Conservation (phyloP, 2,113 vertebrate species). For the Pyxicephalus adspersus region DNA sequence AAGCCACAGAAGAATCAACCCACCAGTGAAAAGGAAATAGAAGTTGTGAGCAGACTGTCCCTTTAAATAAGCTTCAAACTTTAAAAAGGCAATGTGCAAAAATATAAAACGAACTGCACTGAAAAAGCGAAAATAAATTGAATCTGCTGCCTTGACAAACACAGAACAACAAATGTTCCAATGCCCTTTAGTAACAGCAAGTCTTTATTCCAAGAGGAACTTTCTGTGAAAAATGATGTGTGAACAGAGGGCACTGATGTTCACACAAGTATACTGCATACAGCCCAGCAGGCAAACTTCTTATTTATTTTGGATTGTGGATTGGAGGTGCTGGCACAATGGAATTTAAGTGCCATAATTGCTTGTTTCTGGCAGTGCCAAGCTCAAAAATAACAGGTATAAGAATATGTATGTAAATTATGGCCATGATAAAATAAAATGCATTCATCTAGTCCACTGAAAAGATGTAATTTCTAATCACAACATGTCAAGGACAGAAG, state of each 20-base stretch:
- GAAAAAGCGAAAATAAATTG: slow-evolving; percentile 44
- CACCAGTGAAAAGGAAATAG: too few relatives aligned
- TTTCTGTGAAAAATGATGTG: slow-evolving; percentile 70
- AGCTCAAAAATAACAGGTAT: slow-evolving; percentile 82
- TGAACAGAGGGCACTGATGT: slow-evolving; percentile 76
- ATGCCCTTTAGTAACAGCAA: slow-evolving; percentile 68
- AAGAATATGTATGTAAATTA: slow-evolving; percentile 62
- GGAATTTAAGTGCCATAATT: slow-evolving; percentile 75
- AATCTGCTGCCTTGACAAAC: slow-evolving; percentile 62
- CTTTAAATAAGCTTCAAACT: background rate
- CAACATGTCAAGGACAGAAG: slow-evolving; percentile 52
- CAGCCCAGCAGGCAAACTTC: slow-evolving; percentile 72
- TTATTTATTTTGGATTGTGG: slow-evolving; percentile 73
- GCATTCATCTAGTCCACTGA: slow-evolving; percentile 74
- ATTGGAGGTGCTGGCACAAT: slow-evolving; percentile 74
- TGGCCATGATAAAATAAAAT: slow-evolving; percentile 71
- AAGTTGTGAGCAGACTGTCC: too few relatives aligned
- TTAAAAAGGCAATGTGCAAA: background rate
- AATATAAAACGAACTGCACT: background rate
- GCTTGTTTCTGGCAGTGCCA: slow-evolving; percentile 72
- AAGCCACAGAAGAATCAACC: too few relatives aligned
- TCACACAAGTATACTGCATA: slow-evolving; percentile 73
- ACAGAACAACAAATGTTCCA: slow-evolving; percentile 65
- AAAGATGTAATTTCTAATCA: slow-evolving; percentile 70
- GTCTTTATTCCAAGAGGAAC: slow-evolving; percentile 74